Evolutionary conservation across 2,888 invertebrate genomes (phyloP).

Genomic region (Fragum whitleyi): DNA sequence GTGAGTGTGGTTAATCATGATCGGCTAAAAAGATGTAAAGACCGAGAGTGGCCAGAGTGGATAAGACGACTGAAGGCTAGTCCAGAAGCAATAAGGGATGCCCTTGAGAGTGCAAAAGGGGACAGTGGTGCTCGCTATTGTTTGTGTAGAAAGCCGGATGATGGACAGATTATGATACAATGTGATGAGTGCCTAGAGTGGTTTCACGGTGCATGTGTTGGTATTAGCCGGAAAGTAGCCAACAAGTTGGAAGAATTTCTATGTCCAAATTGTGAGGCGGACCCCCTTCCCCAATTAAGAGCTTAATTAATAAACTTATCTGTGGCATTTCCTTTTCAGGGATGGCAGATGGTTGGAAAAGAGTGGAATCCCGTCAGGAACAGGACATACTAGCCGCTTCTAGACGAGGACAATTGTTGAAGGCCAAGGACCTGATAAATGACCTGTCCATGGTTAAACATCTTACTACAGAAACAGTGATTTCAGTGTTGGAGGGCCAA

Average conservation of each 20-base stretch:
- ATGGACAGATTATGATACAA: too few relatives aligned
- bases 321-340: not conserved
- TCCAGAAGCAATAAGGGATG: too few relatives aligned
- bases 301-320: not conserved
- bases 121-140: too few relatives aligned
- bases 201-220: too few relatives aligned
- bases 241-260: too few relatives aligned
- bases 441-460: not conserved
- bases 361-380: not conserved
- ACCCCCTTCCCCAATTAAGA: not conserved
- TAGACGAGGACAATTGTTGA: not conserved
- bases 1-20: constrained; percentile 2
- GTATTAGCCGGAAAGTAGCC: too few relatives aligned
- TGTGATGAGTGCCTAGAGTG: too few relatives aligned
- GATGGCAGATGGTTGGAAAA: constrained; percentile 1
- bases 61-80: not conserved
- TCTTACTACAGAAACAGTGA: not conserved
- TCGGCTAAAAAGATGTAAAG: not conserved
- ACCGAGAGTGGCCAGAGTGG: too few relatives aligned
- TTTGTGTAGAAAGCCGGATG: too few relatives aligned
- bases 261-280: not conserved
- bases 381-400: not conserved
- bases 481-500: not conserved
- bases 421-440: not conserved
- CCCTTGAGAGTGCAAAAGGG: too few relatives aligned